Evolutionary conservation across 1,140 invertebrate genomes (phyloP).

Genomic region (Berghia stephanieae): DNA sequence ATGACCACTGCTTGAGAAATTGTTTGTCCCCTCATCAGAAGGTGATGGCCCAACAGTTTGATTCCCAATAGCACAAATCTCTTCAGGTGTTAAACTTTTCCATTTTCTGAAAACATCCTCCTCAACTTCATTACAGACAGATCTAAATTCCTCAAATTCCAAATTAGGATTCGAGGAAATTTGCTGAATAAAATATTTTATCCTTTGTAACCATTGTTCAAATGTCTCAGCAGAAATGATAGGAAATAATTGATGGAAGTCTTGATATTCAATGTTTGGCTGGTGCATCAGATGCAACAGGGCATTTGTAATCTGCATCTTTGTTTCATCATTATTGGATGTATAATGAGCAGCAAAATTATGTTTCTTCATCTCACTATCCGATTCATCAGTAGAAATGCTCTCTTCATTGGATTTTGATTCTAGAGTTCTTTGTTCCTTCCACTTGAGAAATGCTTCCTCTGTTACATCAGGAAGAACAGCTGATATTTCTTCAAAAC

Average conservation of each 20-base stretch:
- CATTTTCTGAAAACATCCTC: constrained; percentile 32
- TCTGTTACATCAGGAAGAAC: constrained; percentile 27
- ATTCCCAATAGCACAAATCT: constrained; percentile 4
- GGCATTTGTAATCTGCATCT: constrained; percentile 28
- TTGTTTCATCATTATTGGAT: background rate
- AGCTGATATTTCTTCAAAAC: constrained; percentile 30
- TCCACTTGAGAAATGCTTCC: constrained; percentile 32
- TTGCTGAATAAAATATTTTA: constrained; percentile 17
- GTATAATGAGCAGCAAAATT: background rate
- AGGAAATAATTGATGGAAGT: constrained; percentile 29
- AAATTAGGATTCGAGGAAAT: constrained; percentile 32
- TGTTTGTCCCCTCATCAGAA: background rate
- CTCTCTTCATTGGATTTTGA: background rate
- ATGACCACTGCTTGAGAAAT: too few relatives aligned
- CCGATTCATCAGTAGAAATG: background rate
- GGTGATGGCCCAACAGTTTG: background rate
- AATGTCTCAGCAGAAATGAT: constrained; percentile 34
- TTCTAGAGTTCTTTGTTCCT: background rate
- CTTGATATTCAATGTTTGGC: constrained; percentile 32
- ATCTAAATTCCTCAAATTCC: constrained; percentile 32
- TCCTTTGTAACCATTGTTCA: constrained; percentile 33
- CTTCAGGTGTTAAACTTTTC: constrained; percentile 15
- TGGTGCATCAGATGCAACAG: constrained; percentile 34
- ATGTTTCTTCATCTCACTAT: background rate
- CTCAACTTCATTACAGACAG: constrained; percentile 23